phyloP scores from a whole-genome alignment of 2,888 invertebrate genomes.

The Hesperia comma region DNA sequence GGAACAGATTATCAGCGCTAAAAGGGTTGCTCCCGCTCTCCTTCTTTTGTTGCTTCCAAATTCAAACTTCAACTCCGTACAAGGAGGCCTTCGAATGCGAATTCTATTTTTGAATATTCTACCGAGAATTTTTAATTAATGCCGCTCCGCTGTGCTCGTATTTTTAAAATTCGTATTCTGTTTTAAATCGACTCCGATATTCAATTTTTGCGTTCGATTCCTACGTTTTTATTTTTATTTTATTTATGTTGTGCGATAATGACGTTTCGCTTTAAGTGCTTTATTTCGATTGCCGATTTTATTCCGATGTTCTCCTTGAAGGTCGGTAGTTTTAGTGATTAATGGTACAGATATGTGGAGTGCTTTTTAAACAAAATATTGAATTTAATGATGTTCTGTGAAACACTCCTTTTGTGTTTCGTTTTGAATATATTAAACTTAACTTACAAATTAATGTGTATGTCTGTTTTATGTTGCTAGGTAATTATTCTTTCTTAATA shows the following conservation, averaged over 20 bases:
- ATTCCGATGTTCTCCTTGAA: constrained; percentile 82
- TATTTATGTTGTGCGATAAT: constrained; percentile 84
- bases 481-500: not conserved
- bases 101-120: constrained; percentile 84
- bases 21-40: constrained; percentile 84
- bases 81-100: constrained; percentile 83
- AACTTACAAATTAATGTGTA: not conserved
- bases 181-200: constrained; percentile 82
- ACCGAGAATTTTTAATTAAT: constrained; percentile 85
- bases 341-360: constrained; percentile 82
- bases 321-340: constrained; percentile 83
- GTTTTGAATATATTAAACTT: not conserved
- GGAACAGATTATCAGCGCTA: constrained; percentile 84
- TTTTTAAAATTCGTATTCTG: constrained; percentile 82
- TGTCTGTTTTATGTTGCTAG: not conserved
- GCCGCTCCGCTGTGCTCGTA: constrained; percentile 79
- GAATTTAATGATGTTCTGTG: constrained; percentile 82
- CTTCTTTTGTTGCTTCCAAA: constrained; percentile 83
- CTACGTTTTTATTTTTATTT: constrained; percentile 77
- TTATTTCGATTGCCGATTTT: constrained; percentile 84
- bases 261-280: constrained; percentile 84
- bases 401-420: constrained; percentile 61
- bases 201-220: constrained; percentile 83
- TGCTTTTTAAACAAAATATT: constrained; percentile 84
- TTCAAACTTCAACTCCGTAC: constrained; percentile 82